These are phyloP conservation scores for Ranitomeya variabilis DNA, from an alignment of 2,113 vertebrate species.

Conservation along the genomic window DNA sequence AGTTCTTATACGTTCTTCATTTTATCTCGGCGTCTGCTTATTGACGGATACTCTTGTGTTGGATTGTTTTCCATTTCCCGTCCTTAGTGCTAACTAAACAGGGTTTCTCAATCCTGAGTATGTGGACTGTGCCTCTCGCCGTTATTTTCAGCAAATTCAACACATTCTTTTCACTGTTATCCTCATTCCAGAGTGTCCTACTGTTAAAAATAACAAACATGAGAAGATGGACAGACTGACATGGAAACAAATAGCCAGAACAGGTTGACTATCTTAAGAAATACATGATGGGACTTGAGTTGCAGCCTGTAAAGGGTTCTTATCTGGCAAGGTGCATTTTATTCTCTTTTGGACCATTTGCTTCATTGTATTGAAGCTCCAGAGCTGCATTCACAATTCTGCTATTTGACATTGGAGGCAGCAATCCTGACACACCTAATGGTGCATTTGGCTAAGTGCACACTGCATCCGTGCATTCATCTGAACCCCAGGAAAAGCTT, in stretches of 20 bases:
- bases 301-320: no score
- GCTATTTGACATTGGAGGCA: background rate
- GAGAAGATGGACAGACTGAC: background rate
- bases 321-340: no score
- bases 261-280: no score
- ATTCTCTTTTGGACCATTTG: no score
- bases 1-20: background rate
- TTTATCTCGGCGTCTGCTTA: background rate
- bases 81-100: background rate
- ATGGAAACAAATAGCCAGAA: background rate
- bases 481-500: no score
- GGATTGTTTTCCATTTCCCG: background rate
- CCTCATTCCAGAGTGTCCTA: background rate
- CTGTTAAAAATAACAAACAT: background rate
- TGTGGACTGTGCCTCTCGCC: background rate
- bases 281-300: no score
- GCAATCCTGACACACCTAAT: background rate
- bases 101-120: slow-evolving; percentile 3
- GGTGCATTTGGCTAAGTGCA: no score
- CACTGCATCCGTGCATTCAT: no score
- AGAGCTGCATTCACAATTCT: background rate
- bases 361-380: background rate
- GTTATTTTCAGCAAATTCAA: background rate
- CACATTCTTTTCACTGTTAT: background rate
- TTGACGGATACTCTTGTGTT: background rate